Percentiles rank a stretch among this genome's conserved stretches.
Evolutionary conservation across 2,888 invertebrate species (phyloP).

Genomic region (Limnephilus marmoratus): DNA sequence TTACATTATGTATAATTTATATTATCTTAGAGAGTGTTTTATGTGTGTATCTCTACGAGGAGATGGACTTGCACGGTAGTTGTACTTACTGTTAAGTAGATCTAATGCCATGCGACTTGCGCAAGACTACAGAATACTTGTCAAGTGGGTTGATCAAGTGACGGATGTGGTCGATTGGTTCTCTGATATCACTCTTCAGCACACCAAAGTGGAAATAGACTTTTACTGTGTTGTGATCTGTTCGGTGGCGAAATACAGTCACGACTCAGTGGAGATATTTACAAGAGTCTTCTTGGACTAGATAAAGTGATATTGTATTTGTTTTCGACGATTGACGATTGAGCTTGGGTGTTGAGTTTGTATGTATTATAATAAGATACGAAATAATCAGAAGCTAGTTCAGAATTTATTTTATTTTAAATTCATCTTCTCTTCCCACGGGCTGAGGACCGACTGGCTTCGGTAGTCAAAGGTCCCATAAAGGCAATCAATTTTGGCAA

Average conservation of each 20-base stretch:
- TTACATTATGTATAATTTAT: not conserved
- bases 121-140: constrained; percentile 34
- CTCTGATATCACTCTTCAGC: constrained; percentile 29
- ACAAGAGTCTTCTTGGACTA: constrained; percentile 6
- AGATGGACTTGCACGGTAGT: constrained; percentile 3
- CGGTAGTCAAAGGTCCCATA: not conserved
- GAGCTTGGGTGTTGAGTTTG: too few relatives aligned
- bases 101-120: constrained; percentile 40
- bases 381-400: not conserved
- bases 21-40: not conserved
- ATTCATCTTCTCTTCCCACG: not conserved
- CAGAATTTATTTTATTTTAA: not conserved
- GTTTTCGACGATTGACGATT: not conserved
- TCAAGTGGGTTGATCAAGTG: constrained; percentile 48
- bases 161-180: constrained; percentile 47
- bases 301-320: not conserved
- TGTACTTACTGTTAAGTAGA: not conserved
- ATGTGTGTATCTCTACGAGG: not conserved
- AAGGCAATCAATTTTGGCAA: not conserved
- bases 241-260: constrained; percentile 36
- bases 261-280: not conserved
- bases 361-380: not conserved
- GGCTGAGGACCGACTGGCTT: not conserved
- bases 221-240: not conserved
- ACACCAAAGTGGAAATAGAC: constrained; percentile 15